Conservation (phyloP, 2,888 invertebrate genomes). For the Cremastobaeus sp. region DNA sequence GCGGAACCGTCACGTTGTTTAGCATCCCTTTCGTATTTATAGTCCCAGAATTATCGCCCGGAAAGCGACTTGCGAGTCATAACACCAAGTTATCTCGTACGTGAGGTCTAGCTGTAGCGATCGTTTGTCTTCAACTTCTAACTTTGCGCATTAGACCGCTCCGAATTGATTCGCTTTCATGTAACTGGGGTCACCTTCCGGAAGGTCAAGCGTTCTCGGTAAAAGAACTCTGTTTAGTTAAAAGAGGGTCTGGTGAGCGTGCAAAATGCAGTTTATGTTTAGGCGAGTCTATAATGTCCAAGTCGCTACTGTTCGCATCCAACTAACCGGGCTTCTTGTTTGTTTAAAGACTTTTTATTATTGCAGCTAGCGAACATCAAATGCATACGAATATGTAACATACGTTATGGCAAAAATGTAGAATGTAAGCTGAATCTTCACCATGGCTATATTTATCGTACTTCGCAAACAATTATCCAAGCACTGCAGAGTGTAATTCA, state of each 20-base stretch:
- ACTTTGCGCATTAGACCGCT: neutral
- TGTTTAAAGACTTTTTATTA: conserved; percentile 59
- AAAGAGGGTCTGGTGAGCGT: conserved; percentile 51
- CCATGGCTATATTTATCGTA: neutral
- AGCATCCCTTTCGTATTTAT: too few species aligned
- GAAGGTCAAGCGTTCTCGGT: conserved; percentile 50
- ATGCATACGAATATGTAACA: conserved; percentile 47
- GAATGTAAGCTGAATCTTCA: neutral
- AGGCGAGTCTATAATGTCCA: conserved; percentile 40
- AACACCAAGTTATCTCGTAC: too few species aligned
- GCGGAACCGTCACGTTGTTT: neutral
- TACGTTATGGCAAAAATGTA: conserved; percentile 27
- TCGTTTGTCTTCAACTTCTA: too few species aligned
- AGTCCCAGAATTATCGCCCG: too few species aligned
- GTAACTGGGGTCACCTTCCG: conserved; percentile 44
- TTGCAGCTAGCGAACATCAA: conserved; percentile 31
- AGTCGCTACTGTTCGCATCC: conserved; percentile 46
- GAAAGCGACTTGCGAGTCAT: too few species aligned
- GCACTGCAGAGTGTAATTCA: too few species aligned
- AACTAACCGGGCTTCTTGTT: conserved; percentile 39
- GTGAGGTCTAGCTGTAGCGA: too few species aligned
- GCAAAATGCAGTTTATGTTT: conserved; percentile 57
- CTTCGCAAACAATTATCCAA: neutral
- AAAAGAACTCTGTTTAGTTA: conserved; percentile 55
- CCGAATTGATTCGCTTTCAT: conserved; percentile 46